phyloP scores from a whole-genome alignment of 2,888 invertebrate species.

The Thecocarcelia acutangulata region DNA sequence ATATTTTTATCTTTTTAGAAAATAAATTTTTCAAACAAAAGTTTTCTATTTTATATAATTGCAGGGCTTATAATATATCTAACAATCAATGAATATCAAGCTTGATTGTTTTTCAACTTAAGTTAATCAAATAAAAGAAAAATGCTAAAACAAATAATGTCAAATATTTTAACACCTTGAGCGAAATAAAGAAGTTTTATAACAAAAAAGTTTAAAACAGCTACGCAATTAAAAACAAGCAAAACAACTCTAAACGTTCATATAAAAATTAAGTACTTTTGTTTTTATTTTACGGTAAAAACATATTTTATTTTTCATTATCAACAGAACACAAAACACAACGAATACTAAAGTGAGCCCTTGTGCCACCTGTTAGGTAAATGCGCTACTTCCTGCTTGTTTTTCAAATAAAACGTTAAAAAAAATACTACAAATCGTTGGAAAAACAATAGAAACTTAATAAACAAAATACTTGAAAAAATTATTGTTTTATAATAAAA shows the following conservation, averaged over 20 bases:
- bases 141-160: neutral
- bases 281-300: neutral
- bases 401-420: slow-evolving; percentile 24
- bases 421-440: slow-evolving; percentile 21
- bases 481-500: slow-evolving; percentile 1
- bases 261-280: neutral
- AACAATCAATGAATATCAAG: neutral
- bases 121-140: neutral
- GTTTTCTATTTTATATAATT: too few relatives aligned
- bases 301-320: neutral
- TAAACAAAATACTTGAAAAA: slow-evolving; percentile 34
- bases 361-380: slow-evolving; percentile 25
- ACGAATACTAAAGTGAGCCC: slow-evolving; percentile 2
- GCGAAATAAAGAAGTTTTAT: slow-evolving; percentile 2
- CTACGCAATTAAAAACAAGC: neutral
- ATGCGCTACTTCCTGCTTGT: slow-evolving; percentile 45
- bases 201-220: neutral
- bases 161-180: neutral
- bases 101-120: neutral
- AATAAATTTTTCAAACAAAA: too few relatives aligned
- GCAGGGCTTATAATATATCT: too few relatives aligned
- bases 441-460: slow-evolving; percentile 23
- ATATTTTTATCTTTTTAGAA: too few relatives aligned
- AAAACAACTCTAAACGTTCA: too few relatives aligned
- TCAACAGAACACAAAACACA: too few relatives aligned